Conservation (phyloP, 2,113 vertebrate species). For the Emydura subglobosa region DNA sequence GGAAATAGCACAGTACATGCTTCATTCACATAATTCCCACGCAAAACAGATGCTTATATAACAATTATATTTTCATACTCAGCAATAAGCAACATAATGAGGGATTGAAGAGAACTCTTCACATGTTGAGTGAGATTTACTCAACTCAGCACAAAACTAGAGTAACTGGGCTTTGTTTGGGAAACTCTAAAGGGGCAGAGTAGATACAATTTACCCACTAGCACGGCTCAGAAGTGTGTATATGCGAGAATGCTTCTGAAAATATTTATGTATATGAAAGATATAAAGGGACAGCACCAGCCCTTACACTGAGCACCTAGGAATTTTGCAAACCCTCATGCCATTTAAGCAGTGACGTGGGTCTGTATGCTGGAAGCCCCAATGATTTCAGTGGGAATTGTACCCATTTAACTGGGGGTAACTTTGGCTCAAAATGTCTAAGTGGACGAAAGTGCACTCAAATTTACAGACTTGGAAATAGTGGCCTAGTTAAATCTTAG, state of each 20-base stretch:
- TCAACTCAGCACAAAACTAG: neutral
- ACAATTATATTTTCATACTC: neutral
- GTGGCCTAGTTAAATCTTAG: neutral
- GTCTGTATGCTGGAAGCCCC: neutral
- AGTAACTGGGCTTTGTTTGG: neutral
- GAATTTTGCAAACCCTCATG: neutral
- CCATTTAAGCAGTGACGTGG: neutral
- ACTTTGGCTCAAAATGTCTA: rapidly evolving
- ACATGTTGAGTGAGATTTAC: neutral
- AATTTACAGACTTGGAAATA: neutral
- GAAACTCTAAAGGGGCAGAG: neutral
- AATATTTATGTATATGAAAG: neutral
- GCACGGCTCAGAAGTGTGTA: neutral
- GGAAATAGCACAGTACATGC: neutral
- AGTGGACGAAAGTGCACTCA: neutral
- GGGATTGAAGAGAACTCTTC: neutral
- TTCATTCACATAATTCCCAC: neutral
- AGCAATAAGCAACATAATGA: neutral
- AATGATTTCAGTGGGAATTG: neutral
- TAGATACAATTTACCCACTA: neutral
- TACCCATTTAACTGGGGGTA: no score
- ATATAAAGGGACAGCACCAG: neutral
- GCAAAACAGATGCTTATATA: neutral
- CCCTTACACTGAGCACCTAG: neutral
- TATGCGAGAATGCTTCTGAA: neutral